A percentile compares a stretch with the other conserved stretches of the same genome.
These are phyloP conservation scores for Rhorus exstirpatorius DNA, from an alignment of 2,888 invertebrate genomes.

Conservation along the genomic window DNA sequence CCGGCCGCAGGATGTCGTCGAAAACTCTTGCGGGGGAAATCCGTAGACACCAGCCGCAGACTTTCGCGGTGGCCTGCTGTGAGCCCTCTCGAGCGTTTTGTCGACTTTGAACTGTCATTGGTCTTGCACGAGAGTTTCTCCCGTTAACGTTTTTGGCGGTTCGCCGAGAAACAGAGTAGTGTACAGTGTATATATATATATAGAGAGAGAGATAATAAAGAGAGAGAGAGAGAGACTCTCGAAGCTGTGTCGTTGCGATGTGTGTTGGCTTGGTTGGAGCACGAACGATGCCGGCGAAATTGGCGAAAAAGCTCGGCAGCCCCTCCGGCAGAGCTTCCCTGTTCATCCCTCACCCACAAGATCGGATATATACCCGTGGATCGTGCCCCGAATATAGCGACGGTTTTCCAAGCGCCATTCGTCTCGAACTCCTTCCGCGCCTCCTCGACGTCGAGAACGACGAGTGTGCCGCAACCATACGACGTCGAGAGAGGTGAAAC, in stretches of 20 bases:
- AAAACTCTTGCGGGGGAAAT: slow-evolving; percentile 58
- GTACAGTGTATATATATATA: background rate
- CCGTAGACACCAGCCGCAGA: slow-evolving; percentile 32
- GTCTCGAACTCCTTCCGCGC: slow-evolving; percentile 58
- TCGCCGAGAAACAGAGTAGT: slow-evolving; percentile 51
- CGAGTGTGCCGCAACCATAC: slow-evolving; percentile 36
- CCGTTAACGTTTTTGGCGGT: slow-evolving; percentile 67
- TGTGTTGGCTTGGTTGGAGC: slow-evolving; percentile 14
- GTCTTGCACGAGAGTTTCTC: slow-evolving; percentile 36
- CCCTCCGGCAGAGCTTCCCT: slow-evolving; percentile 38
- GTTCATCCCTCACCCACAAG: slow-evolving; percentile 21
- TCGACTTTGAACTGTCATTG: slow-evolving; percentile 62
- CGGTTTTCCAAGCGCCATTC: slow-evolving; percentile 55
- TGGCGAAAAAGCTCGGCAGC: slow-evolving; percentile 58
- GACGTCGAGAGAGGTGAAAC: slow-evolving; percentile 33
- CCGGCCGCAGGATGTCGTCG: slow-evolving; percentile 32
- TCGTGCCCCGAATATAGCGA: slow-evolving; percentile 64
- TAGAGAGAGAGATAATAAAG: no score
- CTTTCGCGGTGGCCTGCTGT: slow-evolving; percentile 1
- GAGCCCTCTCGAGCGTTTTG: slow-evolving; percentile 61
- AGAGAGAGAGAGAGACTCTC: slow-evolving; percentile 22
- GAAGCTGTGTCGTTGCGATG: slow-evolving; percentile 31
- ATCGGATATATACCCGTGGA: slow-evolving; percentile 39
- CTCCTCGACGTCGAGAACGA: slow-evolving; percentile 41
- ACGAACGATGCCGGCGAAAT: slow-evolving; percentile 40